These are phyloP conservation scores for Dynastes grantii DNA, from an alignment of 2,888 invertebrate genomes.

Conservation along the genomic window DNA sequence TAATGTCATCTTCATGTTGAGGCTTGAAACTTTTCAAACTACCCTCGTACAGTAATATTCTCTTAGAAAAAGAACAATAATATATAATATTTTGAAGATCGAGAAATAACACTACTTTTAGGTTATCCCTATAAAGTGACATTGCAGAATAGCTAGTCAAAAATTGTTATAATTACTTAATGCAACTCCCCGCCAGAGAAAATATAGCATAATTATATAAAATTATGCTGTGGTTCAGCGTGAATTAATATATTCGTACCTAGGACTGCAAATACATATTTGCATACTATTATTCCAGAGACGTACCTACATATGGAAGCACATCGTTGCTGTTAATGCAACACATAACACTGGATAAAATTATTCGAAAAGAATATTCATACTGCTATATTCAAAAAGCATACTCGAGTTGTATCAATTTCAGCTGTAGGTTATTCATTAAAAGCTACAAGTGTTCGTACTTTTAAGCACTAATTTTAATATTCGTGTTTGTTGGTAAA, in stretches of 20 bases:
- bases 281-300: not conserved
- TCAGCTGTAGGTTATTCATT: constrained; percentile 12
- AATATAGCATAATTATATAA: too few relatives aligned
- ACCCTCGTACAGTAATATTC: too few relatives aligned
- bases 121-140: too few relatives aligned
- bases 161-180: not conserved
- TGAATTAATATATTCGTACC: not conserved
- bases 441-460: constrained; percentile 15
- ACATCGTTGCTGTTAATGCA: not conserved
- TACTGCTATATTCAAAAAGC: not conserved
- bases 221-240: too few relatives aligned
- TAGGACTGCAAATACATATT: not conserved
- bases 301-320: not conserved
- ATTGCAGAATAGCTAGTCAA: too few relatives aligned
- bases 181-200: not conserved
- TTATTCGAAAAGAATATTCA: not conserved
- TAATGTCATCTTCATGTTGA: too few relatives aligned
- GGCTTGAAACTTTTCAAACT: too few relatives aligned
- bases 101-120: too few relatives aligned
- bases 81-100: too few relatives aligned
- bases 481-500: constrained; percentile 31
- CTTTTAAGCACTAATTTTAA: constrained; percentile 45
- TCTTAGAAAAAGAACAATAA: too few relatives aligned
- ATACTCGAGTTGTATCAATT: constrained; percentile 3
- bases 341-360: not conserved